These are phyloP conservation scores for Taurulus bubalis DNA, from an alignment of 2,113 vertebrate genomes.

Conservation along the genomic window DNA sequence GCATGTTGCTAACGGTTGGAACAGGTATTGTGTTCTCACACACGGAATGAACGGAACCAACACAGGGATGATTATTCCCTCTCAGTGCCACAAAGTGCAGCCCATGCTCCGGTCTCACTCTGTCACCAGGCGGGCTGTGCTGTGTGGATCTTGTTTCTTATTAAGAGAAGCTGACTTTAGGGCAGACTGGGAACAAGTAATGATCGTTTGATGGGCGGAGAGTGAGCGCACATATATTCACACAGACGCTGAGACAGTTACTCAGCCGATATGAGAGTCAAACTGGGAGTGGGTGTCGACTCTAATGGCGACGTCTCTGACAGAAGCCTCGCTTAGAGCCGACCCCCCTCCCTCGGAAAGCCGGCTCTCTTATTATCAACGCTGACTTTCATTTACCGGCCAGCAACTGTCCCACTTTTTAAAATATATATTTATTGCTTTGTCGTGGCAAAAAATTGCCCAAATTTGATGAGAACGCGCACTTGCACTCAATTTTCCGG, in stretches of 20 bases:
- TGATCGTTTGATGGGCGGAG: constrained; percentile 13
- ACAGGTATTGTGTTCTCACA: not conserved
- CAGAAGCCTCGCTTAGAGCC: constrained; percentile 39
- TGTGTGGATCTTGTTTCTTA: constrained; percentile 44
- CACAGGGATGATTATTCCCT: not conserved
- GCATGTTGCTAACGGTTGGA: constrained; percentile 6
- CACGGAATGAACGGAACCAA: not conserved
- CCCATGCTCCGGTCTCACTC: not conserved
- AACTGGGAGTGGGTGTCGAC: constrained; percentile 22
- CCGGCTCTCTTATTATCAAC: constrained; percentile 25
- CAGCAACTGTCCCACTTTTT: constrained; percentile 30
- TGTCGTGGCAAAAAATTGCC: constrained; percentile 77
- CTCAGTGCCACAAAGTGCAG: constrained; percentile 1
- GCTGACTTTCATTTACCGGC: constrained; percentile 52
- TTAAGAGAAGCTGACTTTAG: constrained; percentile 28
- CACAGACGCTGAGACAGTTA: constrained; percentile 22
- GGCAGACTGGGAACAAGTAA: constrained; percentile 26
- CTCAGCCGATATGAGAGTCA: constrained; percentile 10
- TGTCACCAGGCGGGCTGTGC: constrained; percentile 35
- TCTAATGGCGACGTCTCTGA: constrained; percentile 14
- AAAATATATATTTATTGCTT: constrained; percentile 71
- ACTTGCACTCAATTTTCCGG: constrained; percentile 76
- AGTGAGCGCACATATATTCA: constrained; percentile 1
- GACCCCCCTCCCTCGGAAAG: not conserved
- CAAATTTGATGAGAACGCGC: constrained; percentile 82